A percentile compares a stretch with the other conserved stretches of the same genome.
Conservation (phyloP, 2,888 invertebrate species). For the Cantharis rufa region DNA sequence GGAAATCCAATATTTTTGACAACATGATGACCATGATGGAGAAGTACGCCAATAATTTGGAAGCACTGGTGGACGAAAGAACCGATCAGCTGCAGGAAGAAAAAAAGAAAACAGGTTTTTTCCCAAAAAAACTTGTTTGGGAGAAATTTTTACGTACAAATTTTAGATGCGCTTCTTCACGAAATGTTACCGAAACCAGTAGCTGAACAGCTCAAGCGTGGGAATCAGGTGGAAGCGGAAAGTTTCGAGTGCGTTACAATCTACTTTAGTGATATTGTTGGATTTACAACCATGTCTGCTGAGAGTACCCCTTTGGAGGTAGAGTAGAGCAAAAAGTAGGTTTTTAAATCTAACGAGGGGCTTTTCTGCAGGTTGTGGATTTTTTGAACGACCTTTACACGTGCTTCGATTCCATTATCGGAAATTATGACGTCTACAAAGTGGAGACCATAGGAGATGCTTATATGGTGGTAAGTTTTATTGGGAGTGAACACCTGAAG, state of each 20-base stretch:
- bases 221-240: slow-evolving; percentile 87
- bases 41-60: slow-evolving; percentile 93
- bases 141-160: slow-evolving; percentile 11
- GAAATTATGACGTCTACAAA: slow-evolving; percentile 91
- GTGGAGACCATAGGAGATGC: slow-evolving; percentile 92
- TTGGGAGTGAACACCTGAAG: too few relatives aligned
- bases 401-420: slow-evolving; percentile 91
- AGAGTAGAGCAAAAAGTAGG: not conserved
- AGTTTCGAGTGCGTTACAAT: slow-evolving; percentile 90
- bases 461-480: slow-evolving; percentile 80
- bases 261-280: slow-evolving; percentile 94
- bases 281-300: slow-evolving; percentile 90
- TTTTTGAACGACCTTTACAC: slow-evolving; percentile 94
- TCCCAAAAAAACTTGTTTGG: not conserved
- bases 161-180: slow-evolving; percentile 77
- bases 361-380: slow-evolving; percentile 78
- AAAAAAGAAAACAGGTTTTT: slow-evolving; percentile 88
- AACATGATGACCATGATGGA: slow-evolving; percentile 99
- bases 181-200: slow-evolving; percentile 89
- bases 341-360: not conserved
- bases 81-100: slow-evolving; percentile 93
- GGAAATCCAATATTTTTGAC: slow-evolving; percentile 95
- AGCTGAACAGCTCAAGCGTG: slow-evolving; percentile 90
- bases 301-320: slow-evolving; percentile 88
- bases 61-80: slow-evolving; percentile 89